Evolutionary conservation across 2,888 invertebrate genomes (phyloP), one percentile per base, ranked within the genome.

Genomic region (Acheta domesticus): DNA sequence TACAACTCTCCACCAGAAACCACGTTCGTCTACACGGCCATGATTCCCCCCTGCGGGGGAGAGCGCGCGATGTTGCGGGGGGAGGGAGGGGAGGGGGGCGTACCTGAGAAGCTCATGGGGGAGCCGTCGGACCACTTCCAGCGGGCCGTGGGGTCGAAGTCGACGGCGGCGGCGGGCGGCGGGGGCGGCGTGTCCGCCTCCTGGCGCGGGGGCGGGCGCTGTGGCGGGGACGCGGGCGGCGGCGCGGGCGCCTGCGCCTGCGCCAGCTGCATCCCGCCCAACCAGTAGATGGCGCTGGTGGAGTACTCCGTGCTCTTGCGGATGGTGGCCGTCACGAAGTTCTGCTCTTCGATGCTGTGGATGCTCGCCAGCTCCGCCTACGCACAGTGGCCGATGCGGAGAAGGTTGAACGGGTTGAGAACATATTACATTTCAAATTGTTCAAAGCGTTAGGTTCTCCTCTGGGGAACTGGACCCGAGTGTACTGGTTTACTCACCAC

Each of bases 211-310:
- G 92, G 93, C 77, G 86, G 88, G 82, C 91, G 87, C 81, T 87
- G 87, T 82, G 89, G 89, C 49, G 91, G 91, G 86, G 93, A 93
- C 19, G 89, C 87, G 94, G 94, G 94, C 81, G 87, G 86, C 87
- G 23, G 23, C 23, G 23, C 89, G 91, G 36, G 36, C 36, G 36
- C 5, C 0, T 79, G 87, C 87, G 77, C 80, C 86, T n/a, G 62
- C 85, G 79, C 87, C 50, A 89, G 85, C 74, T 20, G 20, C 83
- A 86, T 88, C 2, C 91, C 92, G 0, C 94, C 94, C 23, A 94
- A 88, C 94, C 94, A 94, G 87, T 93, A 94, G 80, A 92, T 89
- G 3, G 92, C 89, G 82, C 92, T 92, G 81, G 93, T 92, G 85
- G 92, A 90, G 87, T 93, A 93, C 83, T 93, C 93, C 77, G 89